Conservation (phyloP, 2,888 invertebrate species). For the Orthosia incerta region DNA sequence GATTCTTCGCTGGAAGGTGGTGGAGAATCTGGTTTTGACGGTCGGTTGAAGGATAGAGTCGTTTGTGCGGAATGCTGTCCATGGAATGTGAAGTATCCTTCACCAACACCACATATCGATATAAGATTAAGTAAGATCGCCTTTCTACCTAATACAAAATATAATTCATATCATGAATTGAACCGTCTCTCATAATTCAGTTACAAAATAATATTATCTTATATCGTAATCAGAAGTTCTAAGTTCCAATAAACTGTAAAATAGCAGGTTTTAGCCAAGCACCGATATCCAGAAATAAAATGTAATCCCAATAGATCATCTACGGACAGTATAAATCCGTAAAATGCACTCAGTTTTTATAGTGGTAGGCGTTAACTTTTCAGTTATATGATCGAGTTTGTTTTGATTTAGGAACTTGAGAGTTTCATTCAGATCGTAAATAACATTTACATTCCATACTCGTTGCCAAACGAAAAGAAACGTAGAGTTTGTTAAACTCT, state of each 20-base stretch:
- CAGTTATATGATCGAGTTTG: slow-evolving; percentile 6
- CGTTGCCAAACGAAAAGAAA: slow-evolving; percentile 55
- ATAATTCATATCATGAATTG: not conserved
- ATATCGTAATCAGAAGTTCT: no score
- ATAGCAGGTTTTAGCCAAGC: not conserved
- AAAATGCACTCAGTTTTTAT: slow-evolving; percentile 10
- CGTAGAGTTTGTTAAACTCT: no score
- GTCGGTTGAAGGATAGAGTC: no score
- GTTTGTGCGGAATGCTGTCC: no score
- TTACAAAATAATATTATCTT: no score
- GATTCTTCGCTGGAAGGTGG: no score
- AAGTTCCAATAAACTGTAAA: not conserved
- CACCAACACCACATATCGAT: no score
- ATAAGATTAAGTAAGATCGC: not conserved
- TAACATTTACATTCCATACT: slow-evolving; percentile 26
- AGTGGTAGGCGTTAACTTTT: slow-evolving; percentile 15
- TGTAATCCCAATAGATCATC: slow-evolving; percentile 2
- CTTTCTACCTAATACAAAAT: not conserved
- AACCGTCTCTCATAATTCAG: no score
- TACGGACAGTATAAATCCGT: not conserved
- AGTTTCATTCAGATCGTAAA: slow-evolving; percentile 29
- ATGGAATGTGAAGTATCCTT: no score
- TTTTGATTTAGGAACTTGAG: slow-evolving; percentile 15
- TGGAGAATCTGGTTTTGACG: no score
- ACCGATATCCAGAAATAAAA: slow-evolving; percentile 19